Base-by-base conservation (phyloP, 2,113 vertebrate genomes). In the Varanus salvator region DNA sequence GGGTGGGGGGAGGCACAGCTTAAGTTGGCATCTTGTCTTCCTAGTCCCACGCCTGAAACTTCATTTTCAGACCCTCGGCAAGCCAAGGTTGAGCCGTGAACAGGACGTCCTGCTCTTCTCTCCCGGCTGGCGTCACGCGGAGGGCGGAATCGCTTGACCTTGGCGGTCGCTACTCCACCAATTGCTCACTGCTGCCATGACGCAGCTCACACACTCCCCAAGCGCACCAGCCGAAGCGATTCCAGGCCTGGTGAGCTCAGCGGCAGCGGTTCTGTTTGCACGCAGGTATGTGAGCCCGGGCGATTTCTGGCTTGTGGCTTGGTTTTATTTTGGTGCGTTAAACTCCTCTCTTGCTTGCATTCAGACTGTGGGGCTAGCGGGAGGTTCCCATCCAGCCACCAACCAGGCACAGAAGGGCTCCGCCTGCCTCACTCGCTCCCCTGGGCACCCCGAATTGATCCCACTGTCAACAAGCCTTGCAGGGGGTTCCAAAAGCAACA, bases 181-280 rank as follows among this genome's bases (percentile, higher is more conserved):
- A 21, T 38, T 31, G 54, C n/a, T 25, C 4, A 31, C 27, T 71
- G 2, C 44, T 31, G 1, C 4, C 44, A 3, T 34, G n/a, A 14
- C 25, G 12, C 11, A 29, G 60, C 14, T 17, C 12, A 15, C 66
- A 27, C 2, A 4, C 84, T 72, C 68, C 48, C 3, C 2, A 23
- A 31, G 7, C 17, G 3, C 0, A 29, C 29, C 25, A 1, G 8
- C 6, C 9, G 5, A 25, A 15, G 23, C 71, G 0, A 0, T 38
- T 21, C 84, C 27, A 2, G 21, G 38, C 71, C 71, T 5, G 31
- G 34, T 1, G 69, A 6, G 15, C n/a, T 31, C 9, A 6, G 69
- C 6, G 1, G 31, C 19, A n/a, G 69, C 27, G 11, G 31, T 27
- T 17, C 29, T 8, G 9, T 72, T 27, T 29, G 0, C 48, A 9